These are phyloP conservation scores for Dascillus cervinus DNA, from an alignment of 2,888 invertebrate genomes.

Conservation along the genomic window DNA sequence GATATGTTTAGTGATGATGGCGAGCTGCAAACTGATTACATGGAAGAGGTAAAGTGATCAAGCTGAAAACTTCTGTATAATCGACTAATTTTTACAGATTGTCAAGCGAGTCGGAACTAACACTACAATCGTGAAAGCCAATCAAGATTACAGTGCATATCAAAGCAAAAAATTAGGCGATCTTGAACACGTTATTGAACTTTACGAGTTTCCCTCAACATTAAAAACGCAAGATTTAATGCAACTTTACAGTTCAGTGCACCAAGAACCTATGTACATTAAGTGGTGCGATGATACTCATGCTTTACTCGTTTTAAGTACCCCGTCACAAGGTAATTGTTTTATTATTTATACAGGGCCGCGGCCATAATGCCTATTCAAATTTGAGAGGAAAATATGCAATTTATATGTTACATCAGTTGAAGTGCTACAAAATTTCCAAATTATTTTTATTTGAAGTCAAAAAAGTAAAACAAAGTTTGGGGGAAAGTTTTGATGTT, in stretches of 20 bases:
- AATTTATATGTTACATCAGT: too few relatives aligned
- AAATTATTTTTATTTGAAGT: too few relatives aligned
- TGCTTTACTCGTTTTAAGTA: conserved; percentile 37
- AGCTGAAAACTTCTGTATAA: too few relatives aligned
- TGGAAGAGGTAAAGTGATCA: conserved; percentile 11
- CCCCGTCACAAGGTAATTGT: conserved; percentile 37
- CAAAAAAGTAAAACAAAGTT: too few relatives aligned
- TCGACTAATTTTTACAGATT: conserved; percentile 23
- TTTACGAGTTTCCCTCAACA: conserved; percentile 38
- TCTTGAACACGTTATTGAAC: conserved; percentile 39
- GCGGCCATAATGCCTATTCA: too few relatives aligned
- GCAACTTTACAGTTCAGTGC: conserved; percentile 35
- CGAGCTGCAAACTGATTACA: conserved; percentile 17
- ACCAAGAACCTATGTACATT: conserved; percentile 37
- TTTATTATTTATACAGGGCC: too few relatives aligned
- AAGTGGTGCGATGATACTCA: conserved; percentile 42
- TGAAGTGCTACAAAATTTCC: too few relatives aligned
- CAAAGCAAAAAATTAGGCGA: conserved; percentile 26
- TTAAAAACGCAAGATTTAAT: conserved; percentile 38
- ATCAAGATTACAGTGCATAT: conserved; percentile 32
- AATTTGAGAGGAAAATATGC: too few relatives aligned
- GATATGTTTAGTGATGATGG: conserved; percentile 38
- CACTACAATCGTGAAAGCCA: conserved; percentile 30
- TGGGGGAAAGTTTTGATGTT: too few relatives aligned
- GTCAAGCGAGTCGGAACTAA: conserved; percentile 31